These are phyloP conservation scores for Pteropus rufus DNA, from an alignment of 2,797 vertebrate genomes.

Conservation along the genomic window DNA sequence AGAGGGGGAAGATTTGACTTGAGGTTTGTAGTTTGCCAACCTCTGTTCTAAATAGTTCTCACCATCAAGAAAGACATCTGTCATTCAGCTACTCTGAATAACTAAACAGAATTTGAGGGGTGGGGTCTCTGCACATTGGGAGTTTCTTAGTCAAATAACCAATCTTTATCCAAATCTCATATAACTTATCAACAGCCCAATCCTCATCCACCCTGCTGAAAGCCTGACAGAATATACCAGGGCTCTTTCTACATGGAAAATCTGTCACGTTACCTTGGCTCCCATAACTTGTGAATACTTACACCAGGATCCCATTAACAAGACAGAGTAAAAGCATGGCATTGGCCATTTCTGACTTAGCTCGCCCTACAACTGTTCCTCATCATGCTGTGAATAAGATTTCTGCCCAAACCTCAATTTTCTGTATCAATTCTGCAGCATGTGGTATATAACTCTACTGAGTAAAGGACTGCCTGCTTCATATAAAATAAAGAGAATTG, in stretches of 20 bases:
- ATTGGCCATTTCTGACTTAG: not conserved
- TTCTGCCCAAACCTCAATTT: constrained; percentile 21
- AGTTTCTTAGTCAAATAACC: not conserved
- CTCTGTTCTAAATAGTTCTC: not conserved
- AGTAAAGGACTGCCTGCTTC: constrained; percentile 63
- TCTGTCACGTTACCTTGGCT: not conserved
- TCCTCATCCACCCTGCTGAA: not conserved
- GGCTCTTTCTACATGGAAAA: not conserved
- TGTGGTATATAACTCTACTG: not conserved
- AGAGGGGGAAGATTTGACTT: not conserved
- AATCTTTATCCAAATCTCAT: not conserved
- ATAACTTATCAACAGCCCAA: not conserved
- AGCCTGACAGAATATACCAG: not conserved
- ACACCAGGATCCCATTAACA: not conserved
- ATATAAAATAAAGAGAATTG: not conserved
- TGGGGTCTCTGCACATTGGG: not conserved
- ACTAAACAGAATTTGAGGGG: not conserved
- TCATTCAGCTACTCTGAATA: not conserved
- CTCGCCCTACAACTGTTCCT: not conserved
- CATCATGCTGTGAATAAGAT: not conserved
- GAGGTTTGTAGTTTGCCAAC: not conserved
- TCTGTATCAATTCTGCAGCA: not conserved
- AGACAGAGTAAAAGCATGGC: not conserved
- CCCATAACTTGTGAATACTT: not conserved
- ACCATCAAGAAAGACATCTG: not conserved